Evolutionary conservation across 2,797 vertebrate species (phyloP).

Genomic region (Bovichtus diacanthus): DNA sequence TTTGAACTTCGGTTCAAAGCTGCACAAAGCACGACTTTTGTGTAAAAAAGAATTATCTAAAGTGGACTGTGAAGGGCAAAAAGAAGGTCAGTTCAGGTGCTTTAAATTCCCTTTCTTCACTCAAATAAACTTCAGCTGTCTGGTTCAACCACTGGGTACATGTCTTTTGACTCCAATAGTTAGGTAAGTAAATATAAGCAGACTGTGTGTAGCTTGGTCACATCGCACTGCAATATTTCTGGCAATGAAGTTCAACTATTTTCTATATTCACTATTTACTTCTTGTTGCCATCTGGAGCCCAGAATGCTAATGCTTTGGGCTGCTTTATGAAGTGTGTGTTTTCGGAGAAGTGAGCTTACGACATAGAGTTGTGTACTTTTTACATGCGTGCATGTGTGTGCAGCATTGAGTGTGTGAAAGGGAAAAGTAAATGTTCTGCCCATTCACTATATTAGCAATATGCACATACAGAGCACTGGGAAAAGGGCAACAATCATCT

Average conservation of each 20-base stretch:
- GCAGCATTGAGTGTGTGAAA: not conserved
- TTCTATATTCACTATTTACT: slow-evolving; percentile 5
- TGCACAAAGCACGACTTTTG: slow-evolving; percentile 1
- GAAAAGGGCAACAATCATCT: not conserved
- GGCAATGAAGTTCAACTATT: slow-evolving; percentile 4
- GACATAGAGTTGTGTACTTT: not conserved
- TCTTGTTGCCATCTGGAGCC: slow-evolving; percentile 9
- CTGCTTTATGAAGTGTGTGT: not conserved
- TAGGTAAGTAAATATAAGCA: slow-evolving; percentile 7
- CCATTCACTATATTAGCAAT: not conserved
- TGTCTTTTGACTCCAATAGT: not conserved
- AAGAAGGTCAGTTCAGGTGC: slow-evolving; percentile 1
- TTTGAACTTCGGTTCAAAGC: slow-evolving; percentile 10
- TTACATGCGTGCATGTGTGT: not conserved
- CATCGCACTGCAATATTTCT: not conserved
- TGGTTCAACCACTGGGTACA: slow-evolving; percentile 11
- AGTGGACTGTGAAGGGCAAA: slow-evolving; percentile 28
- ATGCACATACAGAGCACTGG: not conserved
- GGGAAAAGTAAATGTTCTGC: not conserved
- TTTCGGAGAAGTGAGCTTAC: not conserved
- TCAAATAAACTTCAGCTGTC: slow-evolving; percentile 5
- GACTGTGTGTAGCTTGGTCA: not conserved
- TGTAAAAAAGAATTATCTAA: slow-evolving; percentile 27
- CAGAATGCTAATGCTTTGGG: not conserved
- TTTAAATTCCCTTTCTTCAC: not conserved